These are phyloP conservation scores for Ammodytes marinus DNA, from an alignment of 2,113 vertebrate species.

Conservation along the genomic window DNA sequence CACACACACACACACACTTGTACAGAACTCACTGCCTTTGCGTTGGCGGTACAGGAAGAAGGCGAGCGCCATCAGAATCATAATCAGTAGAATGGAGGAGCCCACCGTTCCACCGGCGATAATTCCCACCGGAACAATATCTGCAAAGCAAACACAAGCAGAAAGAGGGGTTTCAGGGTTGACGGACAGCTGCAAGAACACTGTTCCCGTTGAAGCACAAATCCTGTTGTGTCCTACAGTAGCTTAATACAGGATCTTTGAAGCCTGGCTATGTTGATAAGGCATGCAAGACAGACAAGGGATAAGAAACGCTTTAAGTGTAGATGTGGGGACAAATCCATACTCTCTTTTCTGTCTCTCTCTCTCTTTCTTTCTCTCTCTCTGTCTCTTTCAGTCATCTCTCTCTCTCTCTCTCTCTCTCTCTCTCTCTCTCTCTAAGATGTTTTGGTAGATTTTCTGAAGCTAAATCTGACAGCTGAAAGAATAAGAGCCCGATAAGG, in stretches of 20 bases:
- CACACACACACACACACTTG: constrained; percentile 12
- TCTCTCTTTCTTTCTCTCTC: too few species aligned
- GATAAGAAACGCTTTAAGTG: constrained; percentile 35
- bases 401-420: not conserved
- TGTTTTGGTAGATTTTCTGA: constrained; percentile 59
- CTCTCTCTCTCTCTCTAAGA: constrained; percentile 32
- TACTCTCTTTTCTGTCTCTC: not conserved
- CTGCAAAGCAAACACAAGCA: constrained; percentile 78
- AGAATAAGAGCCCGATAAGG: constrained; percentile 54
- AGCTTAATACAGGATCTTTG: constrained; percentile 48
- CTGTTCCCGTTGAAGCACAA: constrained; percentile 45
- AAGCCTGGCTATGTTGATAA: constrained; percentile 60
- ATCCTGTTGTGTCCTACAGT: constrained; percentile 40
- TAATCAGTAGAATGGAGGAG: constrained; percentile 88
- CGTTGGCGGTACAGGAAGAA: constrained; percentile 94
- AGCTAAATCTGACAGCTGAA: constrained; percentile 62
- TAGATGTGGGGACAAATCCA: constrained; percentile 29
- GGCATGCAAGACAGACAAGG: constrained; percentile 42
- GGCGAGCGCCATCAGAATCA: constrained; percentile 86
- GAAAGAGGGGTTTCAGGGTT: constrained; percentile 42
- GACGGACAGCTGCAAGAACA: constrained; percentile 56
- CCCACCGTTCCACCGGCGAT: constrained; percentile 91
- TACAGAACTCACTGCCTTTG: constrained; percentile 93
- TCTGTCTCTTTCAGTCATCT: not conserved
- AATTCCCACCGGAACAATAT: constrained; percentile 91